Conservation (phyloP, 1,140 invertebrate species). For the Papilio machaon region DNA sequence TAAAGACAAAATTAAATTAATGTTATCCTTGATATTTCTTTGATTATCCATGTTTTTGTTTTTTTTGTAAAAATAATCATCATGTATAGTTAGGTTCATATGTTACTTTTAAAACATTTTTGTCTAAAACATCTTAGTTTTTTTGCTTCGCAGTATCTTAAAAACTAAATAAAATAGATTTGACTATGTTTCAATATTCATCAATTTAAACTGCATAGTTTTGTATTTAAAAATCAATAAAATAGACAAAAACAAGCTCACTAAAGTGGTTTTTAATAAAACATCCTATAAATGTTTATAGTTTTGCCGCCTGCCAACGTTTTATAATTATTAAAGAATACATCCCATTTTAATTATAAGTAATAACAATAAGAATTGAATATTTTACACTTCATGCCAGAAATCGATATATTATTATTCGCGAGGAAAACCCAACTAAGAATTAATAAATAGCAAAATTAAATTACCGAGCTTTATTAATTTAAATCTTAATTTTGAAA, state of each 20-base stretch:
- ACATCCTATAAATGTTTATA: slow-evolving; percentile 6
- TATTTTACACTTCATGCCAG: slow-evolving; percentile 44
- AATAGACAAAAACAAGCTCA: neutral
- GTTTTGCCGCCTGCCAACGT: slow-evolving; percentile 6
- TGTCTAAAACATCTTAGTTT: neutral
- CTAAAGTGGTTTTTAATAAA: slow-evolving; percentile 4
- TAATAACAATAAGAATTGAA: slow-evolving; percentile 42
- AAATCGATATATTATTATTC: slow-evolving; percentile 2
- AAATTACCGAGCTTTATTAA: neutral
- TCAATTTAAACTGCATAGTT: neutral
- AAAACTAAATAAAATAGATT: neutral
- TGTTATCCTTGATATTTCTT: too few relatives aligned
- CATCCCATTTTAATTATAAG: slow-evolving; percentile 36
- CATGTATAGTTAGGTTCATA: too few relatives aligned
- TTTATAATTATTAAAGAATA: slow-evolving; percentile 7
- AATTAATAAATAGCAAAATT: neutral
- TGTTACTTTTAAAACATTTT: neutral
- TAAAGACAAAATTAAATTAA: too few relatives aligned
- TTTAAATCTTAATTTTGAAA: too few relatives aligned
- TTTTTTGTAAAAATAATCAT: too few relatives aligned
- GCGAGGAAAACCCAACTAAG: neutral
- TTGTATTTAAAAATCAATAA: neutral
- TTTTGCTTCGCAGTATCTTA: neutral
- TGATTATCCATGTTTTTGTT: too few relatives aligned
- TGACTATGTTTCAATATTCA: neutral